Conservation (phyloP, 2,113 vertebrate species). For the Morone chrysops region DNA sequence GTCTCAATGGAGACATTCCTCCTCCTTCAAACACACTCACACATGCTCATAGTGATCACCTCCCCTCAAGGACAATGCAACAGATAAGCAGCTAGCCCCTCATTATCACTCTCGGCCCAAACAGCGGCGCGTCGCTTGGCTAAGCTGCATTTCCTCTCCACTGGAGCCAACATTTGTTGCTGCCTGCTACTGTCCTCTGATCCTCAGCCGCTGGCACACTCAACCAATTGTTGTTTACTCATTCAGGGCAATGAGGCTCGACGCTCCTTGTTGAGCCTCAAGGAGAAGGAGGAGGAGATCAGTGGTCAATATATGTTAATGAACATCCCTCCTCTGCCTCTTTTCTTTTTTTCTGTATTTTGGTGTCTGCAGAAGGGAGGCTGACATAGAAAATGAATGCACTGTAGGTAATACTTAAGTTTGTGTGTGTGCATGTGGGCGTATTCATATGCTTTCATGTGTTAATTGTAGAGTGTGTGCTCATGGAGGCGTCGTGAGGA, state of each 20-base stretch:
- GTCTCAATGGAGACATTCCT: neutral
- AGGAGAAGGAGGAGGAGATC: slow-evolving; percentile 26
- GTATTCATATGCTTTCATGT: neutral
- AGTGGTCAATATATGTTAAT: slow-evolving; percentile 41
- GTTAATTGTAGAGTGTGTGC: slow-evolving; percentile 37
- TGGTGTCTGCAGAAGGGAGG: slow-evolving; percentile 20
- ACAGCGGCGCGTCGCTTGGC: slow-evolving; percentile 64
- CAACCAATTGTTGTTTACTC: slow-evolving; percentile 70
- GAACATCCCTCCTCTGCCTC: neutral
- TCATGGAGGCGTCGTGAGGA: slow-evolving; percentile 27
- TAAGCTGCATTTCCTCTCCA: slow-evolving; percentile 74
- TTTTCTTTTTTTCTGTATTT: neutral
- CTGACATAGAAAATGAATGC: neutral
- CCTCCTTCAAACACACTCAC: neutral
- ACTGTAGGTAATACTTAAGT: neutral
- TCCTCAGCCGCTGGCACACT: slow-evolving; percentile 45
- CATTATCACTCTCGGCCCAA: slow-evolving; percentile 72
- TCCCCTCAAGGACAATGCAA: slow-evolving; percentile 45
- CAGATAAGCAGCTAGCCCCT: slow-evolving; percentile 57
- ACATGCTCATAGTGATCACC: neutral
- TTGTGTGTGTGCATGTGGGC: neutral
- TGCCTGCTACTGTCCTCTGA: slow-evolving; percentile 68
- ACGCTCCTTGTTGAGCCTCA: neutral
- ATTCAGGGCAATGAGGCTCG: slow-evolving; percentile 42
- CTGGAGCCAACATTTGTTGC: slow-evolving; percentile 72